Conservation (phyloP, 2,797 vertebrate species). For the Anas bahamensis region DNA sequence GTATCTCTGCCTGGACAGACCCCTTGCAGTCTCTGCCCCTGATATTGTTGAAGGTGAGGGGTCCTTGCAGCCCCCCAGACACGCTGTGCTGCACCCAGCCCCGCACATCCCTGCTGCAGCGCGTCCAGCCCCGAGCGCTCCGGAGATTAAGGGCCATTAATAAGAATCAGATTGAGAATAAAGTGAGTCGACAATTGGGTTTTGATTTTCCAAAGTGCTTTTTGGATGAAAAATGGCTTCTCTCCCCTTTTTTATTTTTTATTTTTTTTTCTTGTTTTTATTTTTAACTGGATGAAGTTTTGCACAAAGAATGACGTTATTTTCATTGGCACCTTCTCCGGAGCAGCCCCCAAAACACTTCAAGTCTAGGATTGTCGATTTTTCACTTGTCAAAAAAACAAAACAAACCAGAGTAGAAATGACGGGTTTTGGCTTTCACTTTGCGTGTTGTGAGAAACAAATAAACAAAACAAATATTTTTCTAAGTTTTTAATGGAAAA, state of each 20-base stretch:
- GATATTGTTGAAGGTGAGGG: not conserved
- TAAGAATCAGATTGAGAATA: slow-evolving; percentile 5
- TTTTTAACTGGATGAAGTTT: not conserved
- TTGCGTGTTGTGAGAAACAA: slow-evolving; percentile 48
- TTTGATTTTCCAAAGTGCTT: slow-evolving; percentile 38
- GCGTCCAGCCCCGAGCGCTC: not conserved
- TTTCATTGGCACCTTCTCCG: slow-evolving; percentile 54
- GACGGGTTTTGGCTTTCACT: slow-evolving; percentile 29
- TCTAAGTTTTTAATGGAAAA: slow-evolving; percentile 56
- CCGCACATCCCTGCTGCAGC: accelerated
- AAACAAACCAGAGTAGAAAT: slow-evolving; percentile 56
- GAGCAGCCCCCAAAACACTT: slow-evolving; percentile 16
- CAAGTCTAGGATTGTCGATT: not conserved
- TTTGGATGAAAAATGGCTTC: not conserved
- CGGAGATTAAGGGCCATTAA: not conserved
- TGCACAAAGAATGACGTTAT: not conserved
- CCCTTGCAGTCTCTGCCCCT: not conserved
- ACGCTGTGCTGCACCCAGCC: not conserved
- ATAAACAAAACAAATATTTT: slow-evolving; percentile 53
- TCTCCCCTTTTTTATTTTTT: not conserved
- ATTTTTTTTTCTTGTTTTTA: too few relatives aligned
- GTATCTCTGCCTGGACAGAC: not conserved
- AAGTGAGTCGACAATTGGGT: not conserved
- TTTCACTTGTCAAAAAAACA: slow-evolving; percentile 60
- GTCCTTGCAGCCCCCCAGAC: not conserved